Evolutionary conservation across 2,797 vertebrate species (phyloP).

Genomic region (Hirundo rustica): DNA sequence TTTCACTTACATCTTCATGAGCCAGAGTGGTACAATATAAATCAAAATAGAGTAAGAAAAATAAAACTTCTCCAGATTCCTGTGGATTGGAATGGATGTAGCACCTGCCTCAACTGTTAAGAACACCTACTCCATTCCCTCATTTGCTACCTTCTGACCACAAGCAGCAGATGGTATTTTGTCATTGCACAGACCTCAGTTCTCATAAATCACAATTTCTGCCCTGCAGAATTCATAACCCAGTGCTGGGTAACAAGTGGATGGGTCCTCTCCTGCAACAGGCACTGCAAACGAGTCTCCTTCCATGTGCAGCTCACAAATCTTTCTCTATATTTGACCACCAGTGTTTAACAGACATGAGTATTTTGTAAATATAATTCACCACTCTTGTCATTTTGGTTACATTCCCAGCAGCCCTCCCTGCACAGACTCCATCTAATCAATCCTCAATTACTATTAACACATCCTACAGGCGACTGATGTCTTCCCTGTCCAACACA

Average conservation of each 20-base stretch:
- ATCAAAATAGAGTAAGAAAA: background rate
- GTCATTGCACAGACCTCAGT: background rate
- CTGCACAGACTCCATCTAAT: conserved; percentile 59
- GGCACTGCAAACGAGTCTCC: background rate
- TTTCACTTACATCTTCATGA: background rate
- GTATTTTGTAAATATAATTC: conserved; percentile 58
- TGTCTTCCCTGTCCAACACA: conserved; percentile 54
- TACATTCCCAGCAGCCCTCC: conserved; percentile 27
- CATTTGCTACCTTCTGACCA: background rate
- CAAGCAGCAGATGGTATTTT: conserved; percentile 1
- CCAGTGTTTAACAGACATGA: conserved; percentile 27
- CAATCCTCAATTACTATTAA: conserved; percentile 72
- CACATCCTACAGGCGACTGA: conserved; percentile 55
- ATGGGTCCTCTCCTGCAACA: background rate
- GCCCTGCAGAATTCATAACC: background rate
- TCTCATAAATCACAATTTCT: background rate
- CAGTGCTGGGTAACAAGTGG: background rate
- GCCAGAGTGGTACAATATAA: background rate
- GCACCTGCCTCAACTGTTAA: background rate
- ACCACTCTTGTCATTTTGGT: background rate
- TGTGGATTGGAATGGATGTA: background rate
- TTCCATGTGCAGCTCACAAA: background rate
- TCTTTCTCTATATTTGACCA: background rate
- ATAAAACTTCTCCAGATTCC: background rate
- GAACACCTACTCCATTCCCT: background rate